phyloP scores from a whole-genome alignment of 2,113 vertebrate genomes.

The Chloroceryle aenea region DNA sequence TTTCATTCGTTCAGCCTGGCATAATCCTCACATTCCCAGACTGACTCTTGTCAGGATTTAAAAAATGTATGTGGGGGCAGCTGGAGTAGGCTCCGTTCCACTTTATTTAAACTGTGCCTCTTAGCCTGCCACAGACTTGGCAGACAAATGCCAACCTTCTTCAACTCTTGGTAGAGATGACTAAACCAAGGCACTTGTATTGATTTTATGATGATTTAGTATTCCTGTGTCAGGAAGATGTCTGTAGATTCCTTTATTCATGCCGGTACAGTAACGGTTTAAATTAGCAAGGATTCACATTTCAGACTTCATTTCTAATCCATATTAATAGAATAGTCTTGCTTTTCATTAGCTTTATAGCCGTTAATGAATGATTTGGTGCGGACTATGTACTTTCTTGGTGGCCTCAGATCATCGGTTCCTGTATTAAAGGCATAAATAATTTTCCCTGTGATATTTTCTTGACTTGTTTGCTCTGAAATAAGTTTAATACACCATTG shows the following conservation, averaged over 20 bases:
- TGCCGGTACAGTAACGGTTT: background rate
- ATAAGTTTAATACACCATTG: background rate
- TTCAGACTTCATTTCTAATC: slow-evolving; percentile 4
- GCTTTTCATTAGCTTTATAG: slow-evolving; percentile 18
- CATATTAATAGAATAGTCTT: background rate
- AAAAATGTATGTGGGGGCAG: slow-evolving; percentile 40
- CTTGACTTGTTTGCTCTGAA: background rate
- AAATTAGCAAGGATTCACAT: background rate
- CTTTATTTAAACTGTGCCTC: slow-evolving; percentile 45
- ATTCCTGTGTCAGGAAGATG: background rate
- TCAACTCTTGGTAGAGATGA: background rate
- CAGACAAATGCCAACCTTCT: slow-evolving; percentile 45
- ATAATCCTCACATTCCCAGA: slow-evolving; percentile 56
- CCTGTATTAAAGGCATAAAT: background rate
- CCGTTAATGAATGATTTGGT: background rate
- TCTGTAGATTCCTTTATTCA: background rate
- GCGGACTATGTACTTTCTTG: background rate
- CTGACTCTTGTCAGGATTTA: slow-evolving; percentile 48
- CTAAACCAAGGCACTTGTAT: background rate
- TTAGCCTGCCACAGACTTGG: slow-evolving; percentile 28
- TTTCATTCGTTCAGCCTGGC: slow-evolving; percentile 37
- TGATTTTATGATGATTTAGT: slow-evolving; percentile 35
- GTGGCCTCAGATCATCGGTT: background rate
- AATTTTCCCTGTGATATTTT: background rate
- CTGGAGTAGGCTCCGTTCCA: slow-evolving; percentile 53